Evolutionary conservation across 2,113 vertebrate species (phyloP), one percentile per base, ranked within the genome.

Genomic region (Illadopsis cleaveri): DNA sequence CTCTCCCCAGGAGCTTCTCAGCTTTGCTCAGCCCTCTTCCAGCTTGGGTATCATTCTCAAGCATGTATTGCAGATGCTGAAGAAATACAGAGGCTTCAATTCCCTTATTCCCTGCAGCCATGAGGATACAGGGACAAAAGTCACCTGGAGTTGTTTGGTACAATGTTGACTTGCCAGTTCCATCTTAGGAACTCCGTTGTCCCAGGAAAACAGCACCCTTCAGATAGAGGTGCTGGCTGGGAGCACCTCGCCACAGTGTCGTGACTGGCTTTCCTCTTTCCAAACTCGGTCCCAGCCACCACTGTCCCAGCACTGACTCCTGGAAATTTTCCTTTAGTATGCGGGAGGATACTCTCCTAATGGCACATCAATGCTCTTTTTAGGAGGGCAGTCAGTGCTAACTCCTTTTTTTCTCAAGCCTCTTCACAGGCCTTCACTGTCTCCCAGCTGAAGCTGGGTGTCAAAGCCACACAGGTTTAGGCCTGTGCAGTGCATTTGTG

Each of bases 401-500:
- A 23, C 31, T 65, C 11, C 22, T 31, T 54, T 64, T 56, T 51
- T 25, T 6, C 50, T 91, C 61, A 12, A 45, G 38, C 16, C 44
- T 91, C 53, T 60, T 82, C 61, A 51, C 21, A 38, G 47, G 65
- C 37, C 56, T 87, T 44, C 44, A 1, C 81, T 87, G 44, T 72
- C 82, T 95, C 48, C n/a, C 22, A 22, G 65, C 11, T 44, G 69
- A 57, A 77, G 42, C 16, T 53, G 31, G 50, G 14, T 76, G 54
- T 87, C 70, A 76, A 57, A 94, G 75, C 33, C 57, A 65, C 45
- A 31, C 91, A 89, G 77, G 91, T 93, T 93, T 91, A 72, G 42
- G 64, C 86, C 80, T 91, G 93, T 91, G 83, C 42, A 38, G 35
- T 47, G 69, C 53, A 90, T 92, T 87, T 37, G n/a, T 94, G 82